Evolutionary conservation across 2,888 invertebrate genomes (phyloP).

Genomic region (Anarsia innoxiella): DNA sequence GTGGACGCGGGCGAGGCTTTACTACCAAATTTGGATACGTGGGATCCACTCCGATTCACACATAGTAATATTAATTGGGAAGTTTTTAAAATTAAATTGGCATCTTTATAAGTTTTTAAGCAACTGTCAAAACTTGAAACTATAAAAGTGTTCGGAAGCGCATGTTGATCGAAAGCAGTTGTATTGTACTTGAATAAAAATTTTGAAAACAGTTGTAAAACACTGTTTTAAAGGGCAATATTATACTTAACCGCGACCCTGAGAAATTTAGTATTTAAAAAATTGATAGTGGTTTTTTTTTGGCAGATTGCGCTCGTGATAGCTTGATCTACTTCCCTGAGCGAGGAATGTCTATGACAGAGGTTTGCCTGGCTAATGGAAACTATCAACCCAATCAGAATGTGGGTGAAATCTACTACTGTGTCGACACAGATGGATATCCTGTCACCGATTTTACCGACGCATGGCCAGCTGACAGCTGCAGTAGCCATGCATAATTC

Average conservation of each 20-base stretch:
- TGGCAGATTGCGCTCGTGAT: slow-evolving; percentile 78
- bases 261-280: too few relatives aligned
- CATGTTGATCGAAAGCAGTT: too few relatives aligned
- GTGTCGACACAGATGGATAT: slow-evolving; percentile 78
- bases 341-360: slow-evolving; percentile 59
- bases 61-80: too few relatives aligned
- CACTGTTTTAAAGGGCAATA: too few relatives aligned
- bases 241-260: too few relatives aligned
- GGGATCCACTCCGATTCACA: slow-evolving; percentile 28
- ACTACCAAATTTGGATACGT: slow-evolving; percentile 28
- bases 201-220: too few relatives aligned
- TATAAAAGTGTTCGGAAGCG: too few relatives aligned
- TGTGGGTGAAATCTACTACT: slow-evolving; percentile 67
- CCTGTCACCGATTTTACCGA: slow-evolving; percentile 30
- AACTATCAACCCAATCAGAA: slow-evolving; percentile 75
- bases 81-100: too few relatives aligned
- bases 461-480: slow-evolving; percentile 33
- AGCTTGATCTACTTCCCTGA: slow-evolving; percentile 61
- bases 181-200: too few relatives aligned
- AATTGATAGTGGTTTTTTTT: not conserved
- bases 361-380: slow-evolving; percentile 70
- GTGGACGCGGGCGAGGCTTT: slow-evolving; percentile 24
- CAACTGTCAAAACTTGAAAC: too few relatives aligned
- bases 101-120: too few relatives aligned
- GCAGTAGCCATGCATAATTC: slow-evolving; percentile 27